These are phyloP conservation scores for Drosophila tanythrix DNA, from an alignment of 2,888 invertebrate genomes.

Conservation along the genomic window DNA sequence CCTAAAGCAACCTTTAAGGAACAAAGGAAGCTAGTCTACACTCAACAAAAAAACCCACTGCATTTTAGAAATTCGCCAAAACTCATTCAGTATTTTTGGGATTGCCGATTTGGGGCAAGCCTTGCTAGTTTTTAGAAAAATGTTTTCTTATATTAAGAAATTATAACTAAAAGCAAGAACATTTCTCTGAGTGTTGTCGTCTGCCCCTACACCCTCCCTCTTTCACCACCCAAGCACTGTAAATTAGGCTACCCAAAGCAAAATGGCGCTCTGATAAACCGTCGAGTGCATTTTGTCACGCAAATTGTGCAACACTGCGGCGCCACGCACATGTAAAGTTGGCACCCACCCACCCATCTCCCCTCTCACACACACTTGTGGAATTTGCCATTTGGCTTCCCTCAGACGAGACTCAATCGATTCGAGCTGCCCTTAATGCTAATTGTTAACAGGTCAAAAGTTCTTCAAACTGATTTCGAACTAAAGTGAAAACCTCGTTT, in stretches of 20 bases:
- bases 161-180: not conserved
- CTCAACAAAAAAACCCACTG: not conserved
- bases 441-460: constrained; percentile 14
- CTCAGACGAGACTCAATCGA: constrained; percentile 13
- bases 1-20: not conserved
- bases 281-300: constrained; percentile 70
- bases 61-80: not conserved
- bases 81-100: not conserved
- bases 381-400: constrained; percentile 18
- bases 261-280: constrained; percentile 37
- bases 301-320: constrained; percentile 42
- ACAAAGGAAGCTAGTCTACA: not conserved
- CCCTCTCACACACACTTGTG: constrained; percentile 62
- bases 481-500: not conserved
- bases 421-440: constrained; percentile 1
- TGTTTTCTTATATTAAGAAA: not conserved
- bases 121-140: not conserved
- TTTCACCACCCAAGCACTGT: not conserved
- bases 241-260: constrained; percentile 56
- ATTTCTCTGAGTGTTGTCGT: not conserved
- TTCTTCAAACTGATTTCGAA: not conserved
- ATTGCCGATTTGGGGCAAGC: too few relatives aligned
- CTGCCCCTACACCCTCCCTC: not conserved
- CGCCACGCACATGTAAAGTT: constrained; percentile 1
- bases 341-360: constrained; percentile 7